Conservation (phyloP, 2,797 vertebrate genomes). For the Microctenopoma steveboyesi region DNA sequence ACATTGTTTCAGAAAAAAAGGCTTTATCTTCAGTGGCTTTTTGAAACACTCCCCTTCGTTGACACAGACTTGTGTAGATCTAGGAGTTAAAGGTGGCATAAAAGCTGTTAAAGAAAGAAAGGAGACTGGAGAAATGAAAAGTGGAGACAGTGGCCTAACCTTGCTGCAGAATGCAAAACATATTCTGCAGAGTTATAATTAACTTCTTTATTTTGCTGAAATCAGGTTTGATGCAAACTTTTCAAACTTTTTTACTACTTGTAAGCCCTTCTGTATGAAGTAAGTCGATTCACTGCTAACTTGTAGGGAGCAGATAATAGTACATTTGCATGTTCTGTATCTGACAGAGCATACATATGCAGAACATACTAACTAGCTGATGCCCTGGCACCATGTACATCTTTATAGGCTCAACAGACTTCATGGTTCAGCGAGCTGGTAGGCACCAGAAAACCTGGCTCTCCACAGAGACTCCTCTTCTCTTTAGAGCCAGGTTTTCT, state of each 20-base stretch:
- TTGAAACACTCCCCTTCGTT: constrained; percentile 6
- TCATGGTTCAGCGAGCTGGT: constrained; percentile 34
- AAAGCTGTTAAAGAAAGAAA: constrained; percentile 11
- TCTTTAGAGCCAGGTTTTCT: too few species aligned
- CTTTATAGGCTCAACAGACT: constrained; percentile 12
- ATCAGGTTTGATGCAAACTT: constrained; percentile 13
- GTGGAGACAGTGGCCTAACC: constrained; percentile 11
- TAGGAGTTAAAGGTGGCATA: constrained; percentile 6
- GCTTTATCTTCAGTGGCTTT: constrained; percentile 1
- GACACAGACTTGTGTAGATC: constrained; percentile 2
- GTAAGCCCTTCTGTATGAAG: background rate
- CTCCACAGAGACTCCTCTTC: constrained; percentile 28
- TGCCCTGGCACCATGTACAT: constrained; percentile 1
- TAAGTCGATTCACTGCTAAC: background rate
- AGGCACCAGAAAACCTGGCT: constrained; percentile 38
- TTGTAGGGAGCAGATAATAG: background rate
- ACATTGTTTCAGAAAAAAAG: constrained; percentile 3
- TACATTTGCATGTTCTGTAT: background rate
- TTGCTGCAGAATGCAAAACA: constrained; percentile 14
- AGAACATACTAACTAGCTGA: constrained; percentile 8
- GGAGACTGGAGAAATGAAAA: background rate
- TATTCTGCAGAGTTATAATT: constrained; percentile 25
- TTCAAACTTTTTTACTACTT: background rate
- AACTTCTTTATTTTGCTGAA: background rate
- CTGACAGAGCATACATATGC: too few species aligned